phyloP scores from a whole-genome alignment of 1,140 invertebrate species.

The Notospermus geniculatus region DNA sequence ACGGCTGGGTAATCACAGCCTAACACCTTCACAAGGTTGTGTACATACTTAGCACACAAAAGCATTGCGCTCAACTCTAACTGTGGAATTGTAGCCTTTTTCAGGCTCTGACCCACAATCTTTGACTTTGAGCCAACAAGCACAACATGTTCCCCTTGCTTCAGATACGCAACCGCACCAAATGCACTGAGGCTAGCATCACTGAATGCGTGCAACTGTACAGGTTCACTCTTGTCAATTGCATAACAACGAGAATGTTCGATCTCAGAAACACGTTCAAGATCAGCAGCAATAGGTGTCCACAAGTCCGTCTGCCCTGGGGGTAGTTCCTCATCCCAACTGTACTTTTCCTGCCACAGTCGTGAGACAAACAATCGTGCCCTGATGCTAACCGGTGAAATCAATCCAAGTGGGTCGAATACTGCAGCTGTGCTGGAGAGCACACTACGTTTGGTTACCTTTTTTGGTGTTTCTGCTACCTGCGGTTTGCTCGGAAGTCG shows the following conservation, averaged over 20 bases:
- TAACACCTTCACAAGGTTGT: not conserved
- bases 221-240: not conserved
- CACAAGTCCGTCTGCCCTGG: not conserved
- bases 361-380: not conserved
- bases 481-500: not conserved
- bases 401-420: conserved; percentile 5
- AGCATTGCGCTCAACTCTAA: not conserved
- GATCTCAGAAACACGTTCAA: not conserved
- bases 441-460: not conserved
- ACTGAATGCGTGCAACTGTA: not conserved
- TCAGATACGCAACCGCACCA: not conserved
- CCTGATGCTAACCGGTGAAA: not conserved
- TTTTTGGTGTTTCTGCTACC: not conserved
- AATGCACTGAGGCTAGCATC: not conserved
- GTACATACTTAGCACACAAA: not conserved
- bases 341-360: not conserved
- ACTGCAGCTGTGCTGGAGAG: not conserved
- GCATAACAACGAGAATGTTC: not conserved
- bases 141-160: not conserved
- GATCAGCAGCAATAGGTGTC: not conserved
- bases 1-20: not conserved
- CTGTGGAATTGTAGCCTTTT: conserved; percentile 1
- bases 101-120: not conserved
- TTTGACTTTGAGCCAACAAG: not conserved
- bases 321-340: not conserved